phyloP scores from a whole-genome alignment of 2,888 invertebrate species.

The Plebejus argus region DNA sequence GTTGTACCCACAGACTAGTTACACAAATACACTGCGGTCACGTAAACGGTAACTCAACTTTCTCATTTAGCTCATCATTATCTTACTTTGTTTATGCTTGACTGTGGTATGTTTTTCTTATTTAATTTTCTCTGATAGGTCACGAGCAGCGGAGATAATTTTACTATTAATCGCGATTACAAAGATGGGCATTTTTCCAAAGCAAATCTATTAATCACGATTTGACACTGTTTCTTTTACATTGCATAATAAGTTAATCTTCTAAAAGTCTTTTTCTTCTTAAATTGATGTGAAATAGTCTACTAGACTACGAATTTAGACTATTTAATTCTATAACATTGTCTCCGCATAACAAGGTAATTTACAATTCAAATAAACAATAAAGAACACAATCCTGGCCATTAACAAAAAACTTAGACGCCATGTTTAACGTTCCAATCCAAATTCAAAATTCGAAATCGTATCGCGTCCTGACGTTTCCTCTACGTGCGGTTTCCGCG shows the following conservation, averaged over 20 bases:
- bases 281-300: no score
- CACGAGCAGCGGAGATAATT: not conserved
- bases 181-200: no score
- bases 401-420: constrained; percentile 56
- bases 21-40: constrained; percentile 55
- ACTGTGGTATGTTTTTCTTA: not conserved
- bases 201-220: no score
- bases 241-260: no score
- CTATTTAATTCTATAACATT: not conserved
- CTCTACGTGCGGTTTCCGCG: constrained; percentile 73
- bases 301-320: no score
- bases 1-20: constrained; percentile 61
- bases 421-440: constrained; percentile 68
- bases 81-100: constrained; percentile 26
- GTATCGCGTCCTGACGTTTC: constrained; percentile 75
- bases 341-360: not conserved
- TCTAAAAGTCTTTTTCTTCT: no score
- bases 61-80: constrained; percentile 36
- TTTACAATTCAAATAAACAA: not conserved
- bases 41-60: constrained; percentile 43
- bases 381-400: constrained; percentile 30
- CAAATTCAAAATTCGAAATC: constrained; percentile 77
- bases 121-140: not conserved
- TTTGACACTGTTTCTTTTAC: no score
- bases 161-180: no score